Conservation (phyloP, 2,113 vertebrate genomes). For the Pluvialis apricaria region DNA sequence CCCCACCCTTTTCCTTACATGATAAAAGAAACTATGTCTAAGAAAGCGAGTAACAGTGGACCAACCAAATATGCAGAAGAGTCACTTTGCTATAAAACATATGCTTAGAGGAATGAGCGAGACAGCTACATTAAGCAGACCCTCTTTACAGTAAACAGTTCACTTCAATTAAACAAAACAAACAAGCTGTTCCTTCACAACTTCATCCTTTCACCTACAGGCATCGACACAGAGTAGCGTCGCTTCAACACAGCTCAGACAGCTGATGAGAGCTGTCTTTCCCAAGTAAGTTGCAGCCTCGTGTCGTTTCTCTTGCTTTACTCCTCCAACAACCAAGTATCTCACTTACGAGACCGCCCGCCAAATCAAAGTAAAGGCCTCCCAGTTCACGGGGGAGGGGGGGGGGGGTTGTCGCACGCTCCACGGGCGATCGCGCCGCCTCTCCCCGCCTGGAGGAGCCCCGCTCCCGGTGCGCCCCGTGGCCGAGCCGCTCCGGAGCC, state of each 20-base stretch:
- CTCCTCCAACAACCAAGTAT: neutral
- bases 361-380: neutral
- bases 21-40: neutral
- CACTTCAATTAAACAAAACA: neutral
- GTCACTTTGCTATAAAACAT: neutral
- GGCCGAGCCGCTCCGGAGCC: too few relatives aligned
- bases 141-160: neutral
- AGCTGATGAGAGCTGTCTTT: neutral
- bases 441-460: too few relatives aligned
- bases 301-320: neutral
- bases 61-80: neutral
- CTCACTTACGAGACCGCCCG: rapidly evolving
- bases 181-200: neutral
- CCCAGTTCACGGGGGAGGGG: rapidly evolving
- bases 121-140: neutral
- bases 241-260: neutral
- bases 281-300: neutral
- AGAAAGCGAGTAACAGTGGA: neutral
- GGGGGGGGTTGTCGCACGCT: neutral
- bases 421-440: neutral
- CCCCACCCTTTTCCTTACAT: rapidly evolving
- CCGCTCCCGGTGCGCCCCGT: too few relatives aligned
- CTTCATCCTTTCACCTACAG: neutral
- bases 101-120: neutral
- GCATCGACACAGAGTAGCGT: neutral